A percentile compares a stretch with the other conserved stretches of the same genome.
These are phyloP conservation scores for Hemichromis elongatus DNA, from an alignment of 2,113 vertebrate genomes.

Conservation along the genomic window DNA sequence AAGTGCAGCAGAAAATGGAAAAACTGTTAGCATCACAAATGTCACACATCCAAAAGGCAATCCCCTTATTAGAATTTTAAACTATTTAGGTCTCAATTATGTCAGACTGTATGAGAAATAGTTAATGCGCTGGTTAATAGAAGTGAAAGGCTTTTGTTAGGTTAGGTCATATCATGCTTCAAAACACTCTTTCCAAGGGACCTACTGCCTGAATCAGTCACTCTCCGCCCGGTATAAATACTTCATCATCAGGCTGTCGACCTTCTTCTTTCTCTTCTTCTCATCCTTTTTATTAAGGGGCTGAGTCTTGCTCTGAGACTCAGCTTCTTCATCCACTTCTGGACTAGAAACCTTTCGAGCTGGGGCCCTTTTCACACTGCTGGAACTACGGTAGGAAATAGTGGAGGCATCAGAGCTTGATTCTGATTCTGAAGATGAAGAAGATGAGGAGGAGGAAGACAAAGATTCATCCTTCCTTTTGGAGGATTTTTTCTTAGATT, in stretches of 20 bases:
- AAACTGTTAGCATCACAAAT: not conserved
- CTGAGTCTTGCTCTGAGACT: not conserved
- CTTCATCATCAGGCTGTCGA: constrained; percentile 97
- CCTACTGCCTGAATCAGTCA: constrained; percentile 89
- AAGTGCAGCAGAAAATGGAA: not conserved
- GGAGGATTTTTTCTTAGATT: constrained; percentile 83
- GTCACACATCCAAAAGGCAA: not conserved
- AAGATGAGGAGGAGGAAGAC: constrained; percentile 72
- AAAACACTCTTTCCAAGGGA: constrained; percentile 61
- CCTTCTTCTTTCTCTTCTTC: constrained; percentile 88
- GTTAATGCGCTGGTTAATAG: not conserved
- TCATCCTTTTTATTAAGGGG: constrained; percentile 77
- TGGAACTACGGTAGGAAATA: constrained; percentile 84
- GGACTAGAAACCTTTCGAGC: constrained; percentile 23
- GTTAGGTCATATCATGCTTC: constrained; percentile 74
- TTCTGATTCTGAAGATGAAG: constrained; percentile 57
- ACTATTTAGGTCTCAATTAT: not conserved
- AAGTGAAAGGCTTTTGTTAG: not conserved
- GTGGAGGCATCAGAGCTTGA: constrained; percentile 82
- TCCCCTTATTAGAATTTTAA: not conserved
- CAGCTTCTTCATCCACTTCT: constrained; percentile 43
- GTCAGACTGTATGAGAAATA: not conserved
- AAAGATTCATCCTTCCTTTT: constrained; percentile 76
- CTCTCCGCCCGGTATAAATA: constrained; percentile 94
- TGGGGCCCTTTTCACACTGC: constrained; percentile 86